Evolutionary conservation across 53 echinoderm and acorn worm genomes (phyloP), one percentile per base, ranked within the genome.

Genomic region (Zoroaster sp.): DNA sequence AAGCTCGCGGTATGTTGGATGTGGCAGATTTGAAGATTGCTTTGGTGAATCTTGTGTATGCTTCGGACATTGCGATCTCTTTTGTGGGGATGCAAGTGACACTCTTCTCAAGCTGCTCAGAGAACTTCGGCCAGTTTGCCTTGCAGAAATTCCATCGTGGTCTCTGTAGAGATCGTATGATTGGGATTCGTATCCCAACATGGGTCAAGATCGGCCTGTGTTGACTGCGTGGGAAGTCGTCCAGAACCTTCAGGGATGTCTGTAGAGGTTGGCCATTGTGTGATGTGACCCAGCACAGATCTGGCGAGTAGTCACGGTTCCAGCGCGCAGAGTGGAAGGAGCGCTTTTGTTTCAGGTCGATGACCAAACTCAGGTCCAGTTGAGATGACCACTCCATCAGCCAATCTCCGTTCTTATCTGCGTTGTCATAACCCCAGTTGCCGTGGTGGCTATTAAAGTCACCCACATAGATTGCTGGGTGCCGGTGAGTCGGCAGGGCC

Each of bases 21-120:
- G 73, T 74, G 74, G 74, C 87, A 54, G 74, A 32, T 49, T 21
- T 87, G 63, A 74, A 73, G 74, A 87, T 74, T 20, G 74, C 74
- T 74, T 74, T 74, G 30, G 74, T 43, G 46, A 45, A 74, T 74
- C 74, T 74, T 25, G 32, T 1, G 31, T n/a, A 10, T n/a, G 4
- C 40, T 30, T 74, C 32, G 18, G 49, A 15, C 49, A 49, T 18
- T 49, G 49, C 3, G 49, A 4, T 2, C 14, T 49, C 49, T 15
- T 49, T 49, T 14, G 49, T 15, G 49, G 49, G 49, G 42, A 43
- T 74, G 74, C 40, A 20, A 74, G 21, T 8, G n/a, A 74, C 17
- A 74, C 74, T n/a, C 38, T 32, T 18, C 34, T 28, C 44, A 38
- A 38, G 39, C 39, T 28, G 17, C n/a, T 40, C 30, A 43, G 74